Evolutionary conservation across 2,797 vertebrate species (phyloP), one percentile per base, ranked within the genome.

Genomic region (Chelon auratus): DNA sequence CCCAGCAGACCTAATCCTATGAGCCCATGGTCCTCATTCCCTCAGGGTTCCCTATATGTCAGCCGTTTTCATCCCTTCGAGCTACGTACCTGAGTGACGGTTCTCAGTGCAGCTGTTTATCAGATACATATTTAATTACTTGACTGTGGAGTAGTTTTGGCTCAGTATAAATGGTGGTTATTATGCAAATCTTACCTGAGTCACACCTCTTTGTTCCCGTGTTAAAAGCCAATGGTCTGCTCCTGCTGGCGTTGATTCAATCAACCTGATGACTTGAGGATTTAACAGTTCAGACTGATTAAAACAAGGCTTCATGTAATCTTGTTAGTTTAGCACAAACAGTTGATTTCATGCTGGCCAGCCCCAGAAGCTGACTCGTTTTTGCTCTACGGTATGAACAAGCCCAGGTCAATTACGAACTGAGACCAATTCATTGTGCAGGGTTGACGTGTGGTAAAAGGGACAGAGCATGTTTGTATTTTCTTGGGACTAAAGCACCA

Each of bases 381-480:
- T 63, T 11, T 51, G 79, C 82, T 81, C 67, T 48, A 62, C 68
- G 87, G 58, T 55, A 52, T 17, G 55, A 65, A 58, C 40, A 54
- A 75, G 77, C 75, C 54, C 15, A 52, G 73, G 60, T 86, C 77
- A 80, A 73, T 83, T 72, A 79, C 68, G 20, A 17, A 71, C 45
- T 15, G 54, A 81, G 60, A 74, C 62, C 61, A 62, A 67, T 62
- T 78, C 20, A 59, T 77, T 81, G 52, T 59, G 64, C 33, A 60
- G 45, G 30, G 52, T 36, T 68, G 65, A 83, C 40, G 65, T 63
- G 66, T 57, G 48, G 45, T 20, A 45, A 45, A 37, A 57, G 50
- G 40, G 68, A 48, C 68, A 53, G 58, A 64, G 47, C 60, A 22
- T 55, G 14, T 45, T 30, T 52, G 14, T 18, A 40, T 73, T 65